Evolutionary conservation across 2,113 vertebrate genomes (phyloP).

Genomic region (Rhinolophus sinicus): DNA sequence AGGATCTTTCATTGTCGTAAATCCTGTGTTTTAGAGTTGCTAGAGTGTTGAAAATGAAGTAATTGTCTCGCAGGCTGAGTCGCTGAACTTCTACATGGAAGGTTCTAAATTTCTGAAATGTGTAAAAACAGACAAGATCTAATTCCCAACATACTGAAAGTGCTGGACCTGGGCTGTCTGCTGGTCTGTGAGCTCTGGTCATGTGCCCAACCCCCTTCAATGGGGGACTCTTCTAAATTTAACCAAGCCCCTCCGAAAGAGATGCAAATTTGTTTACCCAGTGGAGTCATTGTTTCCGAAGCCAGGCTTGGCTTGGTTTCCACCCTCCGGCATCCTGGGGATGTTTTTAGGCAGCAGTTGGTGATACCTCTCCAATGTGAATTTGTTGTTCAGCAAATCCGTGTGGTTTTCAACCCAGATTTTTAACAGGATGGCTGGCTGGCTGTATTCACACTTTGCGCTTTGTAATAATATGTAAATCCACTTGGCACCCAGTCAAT

Average conservation of each 20-base stretch:
- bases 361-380: conserved; percentile 76
- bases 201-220: conserved; percentile 42
- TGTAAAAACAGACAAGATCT: neutral
- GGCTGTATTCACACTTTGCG: conserved; percentile 80
- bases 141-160: neutral
- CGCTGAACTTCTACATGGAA: conserved; percentile 47
- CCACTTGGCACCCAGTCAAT: conserved; percentile 75
- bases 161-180: neutral
- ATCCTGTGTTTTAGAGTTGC: neutral
- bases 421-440: conserved; percentile 78
- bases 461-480: conserved; percentile 83
- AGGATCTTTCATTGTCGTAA: conserved; percentile 2
- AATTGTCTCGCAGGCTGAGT: neutral
- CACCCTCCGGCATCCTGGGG: conserved; percentile 49
- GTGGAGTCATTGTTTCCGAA: conserved; percentile 62
- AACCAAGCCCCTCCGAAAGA: conserved; percentile 35
- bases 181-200: conserved; percentile 15
- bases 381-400: conserved; percentile 76
- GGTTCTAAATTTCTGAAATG: neutral
- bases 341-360: conserved; percentile 70
- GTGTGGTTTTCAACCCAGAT: conserved; percentile 78
- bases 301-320: conserved; percentile 50
- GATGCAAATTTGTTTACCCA: conserved; percentile 60
- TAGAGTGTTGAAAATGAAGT: conserved; percentile 35
- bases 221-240: conserved; percentile 59